phyloP scores from a whole-genome alignment of 1,140 invertebrate genomes.

The Bombus impatiens region DNA sequence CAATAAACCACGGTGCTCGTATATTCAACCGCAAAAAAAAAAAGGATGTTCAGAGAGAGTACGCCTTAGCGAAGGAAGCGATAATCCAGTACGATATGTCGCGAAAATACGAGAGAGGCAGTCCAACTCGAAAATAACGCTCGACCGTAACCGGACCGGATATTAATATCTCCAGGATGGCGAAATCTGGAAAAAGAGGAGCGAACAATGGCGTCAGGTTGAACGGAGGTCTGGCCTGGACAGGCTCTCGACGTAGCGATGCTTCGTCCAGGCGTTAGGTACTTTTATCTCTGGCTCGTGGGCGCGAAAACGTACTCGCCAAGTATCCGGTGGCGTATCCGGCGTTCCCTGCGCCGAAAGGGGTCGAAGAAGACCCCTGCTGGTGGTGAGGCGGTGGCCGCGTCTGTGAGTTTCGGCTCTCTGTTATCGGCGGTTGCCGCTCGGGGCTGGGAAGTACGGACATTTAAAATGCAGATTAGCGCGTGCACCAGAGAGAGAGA shows the following conservation, averaged over 20 bases:
- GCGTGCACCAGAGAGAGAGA: neutral
- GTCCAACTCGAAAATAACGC: constrained; percentile 21
- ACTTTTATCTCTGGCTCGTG: constrained; percentile 62
- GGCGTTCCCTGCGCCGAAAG: constrained; percentile 14
- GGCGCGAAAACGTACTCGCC: constrained; percentile 64
- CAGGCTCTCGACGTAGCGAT: constrained; percentile 47
- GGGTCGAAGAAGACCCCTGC: constrained; percentile 24
- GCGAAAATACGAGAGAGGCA: constrained; percentile 10
- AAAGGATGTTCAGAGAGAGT: no score
- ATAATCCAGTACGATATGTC: constrained; percentile 5
- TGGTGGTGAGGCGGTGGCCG: neutral
- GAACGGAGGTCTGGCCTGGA: constrained; percentile 50
- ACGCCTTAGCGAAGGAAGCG: neutral
- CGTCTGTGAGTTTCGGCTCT: constrained; percentile 41
- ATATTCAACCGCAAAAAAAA: neutral
- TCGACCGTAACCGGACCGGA: constrained; percentile 8
- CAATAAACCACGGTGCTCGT: neutral
- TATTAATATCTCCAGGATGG: constrained; percentile 53
- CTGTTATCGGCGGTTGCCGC: constrained; percentile 56
- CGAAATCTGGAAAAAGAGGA: constrained; percentile 44
- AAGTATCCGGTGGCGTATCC: constrained; percentile 62
- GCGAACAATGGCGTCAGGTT: constrained; percentile 56
- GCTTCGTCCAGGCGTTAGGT: constrained; percentile 48
- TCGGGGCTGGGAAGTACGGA: constrained; percentile 44
- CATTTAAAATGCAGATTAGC: constrained; percentile 77